phyloP scores from a whole-genome alignment of 1,140 invertebrate genomes.

The Lordiphosa mommai region DNA sequence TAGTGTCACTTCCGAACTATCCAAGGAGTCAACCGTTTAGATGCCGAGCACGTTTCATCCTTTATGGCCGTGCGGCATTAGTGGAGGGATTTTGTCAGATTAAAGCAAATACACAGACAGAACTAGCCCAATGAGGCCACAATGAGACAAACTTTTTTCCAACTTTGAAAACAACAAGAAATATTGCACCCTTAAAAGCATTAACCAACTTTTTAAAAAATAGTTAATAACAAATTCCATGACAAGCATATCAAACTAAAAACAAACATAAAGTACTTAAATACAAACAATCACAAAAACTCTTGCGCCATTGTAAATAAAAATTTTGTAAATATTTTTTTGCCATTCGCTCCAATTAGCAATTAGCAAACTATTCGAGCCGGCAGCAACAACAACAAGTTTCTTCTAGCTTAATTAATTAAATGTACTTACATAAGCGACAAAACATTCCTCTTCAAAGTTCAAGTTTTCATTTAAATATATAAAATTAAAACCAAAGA shows the following conservation, averaged over 20 bases:
- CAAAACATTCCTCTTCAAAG: slow-evolving; percentile 71
- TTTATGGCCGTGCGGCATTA: slow-evolving; percentile 75
- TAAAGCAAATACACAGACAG: slow-evolving; percentile 60
- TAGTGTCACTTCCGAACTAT: slow-evolving; percentile 66
- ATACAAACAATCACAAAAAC: slow-evolving; percentile 54
- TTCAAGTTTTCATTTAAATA: slow-evolving; percentile 59
- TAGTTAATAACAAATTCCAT: slow-evolving; percentile 16
- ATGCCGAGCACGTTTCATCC: slow-evolving; percentile 72
- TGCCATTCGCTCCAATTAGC: slow-evolving; percentile 69
- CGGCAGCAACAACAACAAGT: slow-evolving; percentile 49
- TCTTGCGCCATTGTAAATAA: slow-evolving; percentile 62
- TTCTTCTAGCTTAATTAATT: slow-evolving; percentile 28
- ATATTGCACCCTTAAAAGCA: slow-evolving; percentile 14
- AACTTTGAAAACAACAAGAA: slow-evolving; percentile 1
- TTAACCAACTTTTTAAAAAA: slow-evolving; percentile 42
- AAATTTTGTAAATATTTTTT: slow-evolving; percentile 37
- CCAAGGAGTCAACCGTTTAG: slow-evolving; percentile 27
- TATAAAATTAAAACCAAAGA: slow-evolving; percentile 57
- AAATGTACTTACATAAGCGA: slow-evolving; percentile 7
- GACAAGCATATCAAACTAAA: slow-evolving; percentile 15
- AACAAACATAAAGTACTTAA: slow-evolving; percentile 46
- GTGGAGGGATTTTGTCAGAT: slow-evolving; percentile 70
- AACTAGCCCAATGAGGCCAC: slow-evolving; percentile 49
- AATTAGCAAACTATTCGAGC: slow-evolving; percentile 43
- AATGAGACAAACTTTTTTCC: slow-evolving; percentile 48